These are phyloP conservation scores for Dromococcyx pavoninus DNA, from an alignment of 2,797 vertebrate genomes.

Conservation along the genomic window DNA sequence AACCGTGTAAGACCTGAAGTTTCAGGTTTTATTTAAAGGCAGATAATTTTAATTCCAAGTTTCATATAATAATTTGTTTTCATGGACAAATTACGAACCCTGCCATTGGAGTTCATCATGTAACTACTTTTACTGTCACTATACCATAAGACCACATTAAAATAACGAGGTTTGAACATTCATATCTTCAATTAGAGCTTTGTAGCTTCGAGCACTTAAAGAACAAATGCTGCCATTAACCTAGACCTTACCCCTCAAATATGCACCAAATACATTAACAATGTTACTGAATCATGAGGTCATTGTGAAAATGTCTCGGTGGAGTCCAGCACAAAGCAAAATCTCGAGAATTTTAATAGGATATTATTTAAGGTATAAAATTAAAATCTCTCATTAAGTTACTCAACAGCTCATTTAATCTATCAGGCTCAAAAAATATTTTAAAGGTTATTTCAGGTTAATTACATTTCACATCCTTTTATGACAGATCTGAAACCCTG, in stretches of 20 bases:
- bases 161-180: conserved; percentile 42
- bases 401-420: conserved; percentile 46
- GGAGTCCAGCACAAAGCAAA: conserved; percentile 38
- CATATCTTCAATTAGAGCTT: conserved; percentile 30
- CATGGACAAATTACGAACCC: background rate
- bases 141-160: background rate
- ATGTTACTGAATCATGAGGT: conserved; percentile 22
- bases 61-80: conserved; percentile 9
- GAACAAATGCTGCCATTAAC: conserved; percentile 63
- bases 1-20: background rate
- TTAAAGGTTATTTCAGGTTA: conserved; percentile 69
- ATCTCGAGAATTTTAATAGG: conserved; percentile 46
- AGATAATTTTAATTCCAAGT: background rate
- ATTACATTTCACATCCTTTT: conserved; percentile 60
- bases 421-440: conserved; percentile 45
- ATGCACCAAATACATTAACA: conserved; percentile 20
- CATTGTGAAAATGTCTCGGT: background rate
- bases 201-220: conserved; percentile 35
- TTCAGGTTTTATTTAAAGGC: conserved; percentile 11
- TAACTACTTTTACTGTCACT: conserved; percentile 15
- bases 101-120: background rate
- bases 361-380: conserved; percentile 60
- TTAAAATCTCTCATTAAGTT: conserved; percentile 47
- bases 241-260: conserved; percentile 34
- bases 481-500: conserved; percentile 37